phyloP scores from a whole-genome alignment of 2,797 vertebrate species.

The Malacoraja senta region DNA sequence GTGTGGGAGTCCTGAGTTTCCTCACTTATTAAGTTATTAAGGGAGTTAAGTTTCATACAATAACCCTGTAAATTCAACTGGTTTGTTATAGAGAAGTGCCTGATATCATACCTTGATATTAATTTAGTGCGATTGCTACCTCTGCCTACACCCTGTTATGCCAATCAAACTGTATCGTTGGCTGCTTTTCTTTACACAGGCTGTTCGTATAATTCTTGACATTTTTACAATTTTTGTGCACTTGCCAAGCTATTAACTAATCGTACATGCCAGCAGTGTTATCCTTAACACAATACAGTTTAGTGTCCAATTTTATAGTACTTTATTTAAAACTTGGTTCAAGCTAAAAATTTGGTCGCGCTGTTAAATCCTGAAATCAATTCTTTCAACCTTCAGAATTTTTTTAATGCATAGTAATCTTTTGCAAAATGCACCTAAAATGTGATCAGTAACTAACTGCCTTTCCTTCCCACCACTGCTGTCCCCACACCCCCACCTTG shows the following conservation, averaged over 20 bases:
- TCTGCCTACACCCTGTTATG: not conserved
- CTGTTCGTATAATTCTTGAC: not conserved
- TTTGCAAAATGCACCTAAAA: not conserved
- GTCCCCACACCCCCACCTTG: not conserved
- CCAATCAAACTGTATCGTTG: not conserved
- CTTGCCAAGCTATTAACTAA: constrained; percentile 4
- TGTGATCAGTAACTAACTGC: not conserved
- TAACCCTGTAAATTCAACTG: not conserved
- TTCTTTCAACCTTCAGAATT: not conserved
- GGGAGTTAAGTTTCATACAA: too few species aligned
- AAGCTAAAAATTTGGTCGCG: not conserved
- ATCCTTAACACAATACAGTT: not conserved
- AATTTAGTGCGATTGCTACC: not conserved
- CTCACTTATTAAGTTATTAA: too few species aligned
- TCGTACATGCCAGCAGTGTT: not conserved
- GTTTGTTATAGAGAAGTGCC: not conserved
- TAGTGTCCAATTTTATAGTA: not conserved
- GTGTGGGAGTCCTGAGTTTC: too few species aligned
- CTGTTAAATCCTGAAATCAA: not conserved
- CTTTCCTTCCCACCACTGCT: too few species aligned
- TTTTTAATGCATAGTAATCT: not conserved
- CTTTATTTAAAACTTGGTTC: not conserved
- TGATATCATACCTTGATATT: too few species aligned
- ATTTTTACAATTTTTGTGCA: constrained; percentile 5
- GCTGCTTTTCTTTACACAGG: not conserved